Base-by-base conservation (phyloP, 2,797 vertebrate species). In the Acrossocheilus wenchowensis region DNA sequence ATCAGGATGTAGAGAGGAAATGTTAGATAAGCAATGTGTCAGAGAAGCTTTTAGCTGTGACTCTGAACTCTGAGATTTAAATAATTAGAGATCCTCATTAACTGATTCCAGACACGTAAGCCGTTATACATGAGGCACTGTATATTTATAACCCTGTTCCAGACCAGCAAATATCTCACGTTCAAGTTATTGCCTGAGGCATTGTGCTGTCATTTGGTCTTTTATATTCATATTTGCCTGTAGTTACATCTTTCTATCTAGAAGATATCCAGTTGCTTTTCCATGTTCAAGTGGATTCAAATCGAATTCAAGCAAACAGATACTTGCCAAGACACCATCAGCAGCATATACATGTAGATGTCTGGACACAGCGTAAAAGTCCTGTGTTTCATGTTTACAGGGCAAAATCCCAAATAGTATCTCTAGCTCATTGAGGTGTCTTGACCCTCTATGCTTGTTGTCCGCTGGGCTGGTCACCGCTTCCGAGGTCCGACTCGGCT, bases 401-500 rank as follows among this genome's bases (percentile, higher is more conserved):
- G 30, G 57, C 1, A 10, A 50, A 74, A 57, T 54, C n/a, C 34
- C 50, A 57, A 39, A 19, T 36, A 50, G 79, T 54, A 12, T 54
- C 66, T 54, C 0, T 62, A 45, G 39, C 69, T 83, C 15, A 23
- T 7, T 57, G 69, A 48, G 36, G n/a, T 36, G 10, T 60, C n/a
- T 45, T 85, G 50, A 68, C 1, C 17, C 17, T 79, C 80, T 89
- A 92, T 60, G 78, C 66, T 4, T 89, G 85, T 60, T 93, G 93
- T 66, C 91, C 91, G 54, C 91, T 92, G 34, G 89, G 89, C 62
- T 91, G 92, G 69, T 93, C 94, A 6, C 92, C 93, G 78, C 94
- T 94, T 80, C 89, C 87, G 5, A 90, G 78, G 39, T 94, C 93
- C 36, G 93, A 94, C 89, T 94, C 93, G 69, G 91, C 92, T 34